Conservation (phyloP, 2,797 vertebrate genomes). For the Semaprochilodus insignis region DNA sequence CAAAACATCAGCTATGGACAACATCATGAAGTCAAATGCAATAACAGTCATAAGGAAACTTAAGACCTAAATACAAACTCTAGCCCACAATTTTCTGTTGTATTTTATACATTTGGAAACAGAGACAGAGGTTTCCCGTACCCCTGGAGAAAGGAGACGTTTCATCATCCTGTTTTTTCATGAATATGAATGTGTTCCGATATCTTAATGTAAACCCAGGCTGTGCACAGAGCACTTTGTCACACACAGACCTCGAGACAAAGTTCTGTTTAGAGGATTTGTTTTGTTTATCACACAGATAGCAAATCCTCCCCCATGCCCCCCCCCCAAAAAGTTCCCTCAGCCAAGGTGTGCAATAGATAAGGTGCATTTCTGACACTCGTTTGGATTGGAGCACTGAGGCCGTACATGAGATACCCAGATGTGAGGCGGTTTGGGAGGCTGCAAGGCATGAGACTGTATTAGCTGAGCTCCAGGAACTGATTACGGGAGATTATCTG, state of each 20-base stretch:
- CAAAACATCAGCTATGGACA: slow-evolving; percentile 18
- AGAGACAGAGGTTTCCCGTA: slow-evolving; percentile 24
- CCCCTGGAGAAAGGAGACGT: slow-evolving; percentile 20
- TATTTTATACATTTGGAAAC: slow-evolving; percentile 9
- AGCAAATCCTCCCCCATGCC: neutral
- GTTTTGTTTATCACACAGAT: neutral
- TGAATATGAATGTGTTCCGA: slow-evolving; percentile 37
- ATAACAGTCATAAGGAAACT: neutral
- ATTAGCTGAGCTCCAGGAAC: slow-evolving; percentile 44
- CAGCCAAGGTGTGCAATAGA: slow-evolving; percentile 21
- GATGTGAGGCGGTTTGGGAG: slow-evolving; percentile 29
- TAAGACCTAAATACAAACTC: neutral
- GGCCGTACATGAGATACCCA: slow-evolving; percentile 26
- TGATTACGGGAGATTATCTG: slow-evolving; percentile 44
- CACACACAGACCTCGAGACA: slow-evolving; percentile 17
- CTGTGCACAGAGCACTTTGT: slow-evolving; percentile 17
- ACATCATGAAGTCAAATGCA: slow-evolving; percentile 39
- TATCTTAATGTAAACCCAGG: slow-evolving; percentile 10
- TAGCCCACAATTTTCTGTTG: neutral
- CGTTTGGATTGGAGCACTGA: slow-evolving; percentile 23
- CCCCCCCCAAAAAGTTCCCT: neutral
- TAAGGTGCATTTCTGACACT: slow-evolving; percentile 34
- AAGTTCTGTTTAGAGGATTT: slow-evolving; percentile 14
- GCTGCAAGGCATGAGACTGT: slow-evolving; percentile 31
- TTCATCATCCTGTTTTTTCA: slow-evolving; percentile 28